Evolutionary conservation across 1,140 invertebrate species (phyloP).

Genomic region (Oncopodura yosiiana): DNA sequence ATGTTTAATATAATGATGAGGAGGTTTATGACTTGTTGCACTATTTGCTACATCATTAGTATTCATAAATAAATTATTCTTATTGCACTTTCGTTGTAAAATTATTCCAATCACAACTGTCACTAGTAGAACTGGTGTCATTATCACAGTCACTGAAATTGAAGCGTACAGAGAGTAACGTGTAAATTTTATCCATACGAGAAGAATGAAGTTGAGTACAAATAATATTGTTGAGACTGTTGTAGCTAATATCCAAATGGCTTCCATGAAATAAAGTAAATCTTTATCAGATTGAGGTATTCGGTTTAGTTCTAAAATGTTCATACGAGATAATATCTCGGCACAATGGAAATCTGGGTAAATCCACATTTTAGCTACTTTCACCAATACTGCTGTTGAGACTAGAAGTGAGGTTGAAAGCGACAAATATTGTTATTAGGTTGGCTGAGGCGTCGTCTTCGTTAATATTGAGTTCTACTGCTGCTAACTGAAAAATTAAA

Average conservation of each 20-base stretch:
- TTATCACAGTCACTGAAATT: conserved; percentile 1
- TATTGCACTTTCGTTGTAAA: too few species aligned
- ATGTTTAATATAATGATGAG: too few species aligned
- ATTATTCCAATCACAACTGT: not conserved
- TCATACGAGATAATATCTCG: not conserved
- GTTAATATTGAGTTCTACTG: conserved; percentile 13
- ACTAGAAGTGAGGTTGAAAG: conserved; percentile 5
- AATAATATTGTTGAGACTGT: not conserved
- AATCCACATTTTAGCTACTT: conserved; percentile 8
- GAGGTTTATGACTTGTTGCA: too few species aligned
- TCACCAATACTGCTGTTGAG: conserved; percentile 5
- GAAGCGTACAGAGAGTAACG: not conserved
- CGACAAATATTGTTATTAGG: conserved; percentile 6
- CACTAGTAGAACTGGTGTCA: conserved; percentile 9
- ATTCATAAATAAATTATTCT: too few species aligned
- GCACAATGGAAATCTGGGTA: conserved; percentile 10
- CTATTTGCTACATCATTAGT: too few species aligned
- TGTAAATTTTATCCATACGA: conserved; percentile 9
- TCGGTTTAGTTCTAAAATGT: conserved; percentile 9
- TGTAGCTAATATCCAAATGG: conserved; percentile 4
- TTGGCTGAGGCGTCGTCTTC: conserved; percentile 5
- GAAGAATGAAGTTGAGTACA: conserved; percentile 3
- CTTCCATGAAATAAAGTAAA: conserved; percentile 7
- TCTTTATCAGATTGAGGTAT: not conserved
- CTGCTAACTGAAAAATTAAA: not conserved